A percentile compares a stretch with the other conserved stretches of the same genome.
Conservation (phyloP, 2,888 invertebrate species). For the Slavum lentiscoides region DNA sequence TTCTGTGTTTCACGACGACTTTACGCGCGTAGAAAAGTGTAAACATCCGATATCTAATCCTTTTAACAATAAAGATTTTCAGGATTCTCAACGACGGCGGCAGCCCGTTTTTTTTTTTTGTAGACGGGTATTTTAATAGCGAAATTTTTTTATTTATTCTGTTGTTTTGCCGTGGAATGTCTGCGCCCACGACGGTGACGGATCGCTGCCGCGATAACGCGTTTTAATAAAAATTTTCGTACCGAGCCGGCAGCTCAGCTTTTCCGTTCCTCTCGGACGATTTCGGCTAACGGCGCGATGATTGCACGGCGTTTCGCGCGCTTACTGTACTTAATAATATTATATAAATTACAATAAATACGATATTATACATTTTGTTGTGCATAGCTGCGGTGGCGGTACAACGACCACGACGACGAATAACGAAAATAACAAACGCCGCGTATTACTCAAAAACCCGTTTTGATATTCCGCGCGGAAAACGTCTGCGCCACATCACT, state of each 20-base stretch:
- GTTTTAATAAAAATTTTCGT: constrained; percentile 35
- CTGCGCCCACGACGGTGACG: not conserved
- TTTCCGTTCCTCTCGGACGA: constrained; percentile 10
- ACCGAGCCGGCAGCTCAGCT: not conserved
- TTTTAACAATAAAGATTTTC: too few relatives aligned
- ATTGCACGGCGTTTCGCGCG: not conserved
- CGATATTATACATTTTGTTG: too few relatives aligned
- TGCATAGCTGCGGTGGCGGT: too few relatives aligned
- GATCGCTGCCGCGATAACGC: constrained; percentile 7
- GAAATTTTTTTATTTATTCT: too few relatives aligned
- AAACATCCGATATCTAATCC: too few relatives aligned
- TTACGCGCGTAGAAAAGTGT: too few relatives aligned
- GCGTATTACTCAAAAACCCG: constrained; percentile 42
- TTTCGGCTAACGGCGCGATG: constrained; percentile 3
- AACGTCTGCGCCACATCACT: constrained; percentile 26
- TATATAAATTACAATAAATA: too few relatives aligned
- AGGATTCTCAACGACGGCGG: too few relatives aligned
- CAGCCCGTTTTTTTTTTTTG: too few relatives aligned
- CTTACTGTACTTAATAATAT: not conserved
- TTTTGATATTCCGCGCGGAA: constrained; percentile 31
- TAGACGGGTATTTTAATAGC: too few relatives aligned
- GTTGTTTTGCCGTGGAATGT: too few relatives aligned
- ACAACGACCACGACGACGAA: not conserved
- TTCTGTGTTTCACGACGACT: too few relatives aligned
- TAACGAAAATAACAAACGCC: constrained; percentile 14